phyloP scores from a whole-genome alignment of 2,113 vertebrate species.

The Takifugu bimaculatus region DNA sequence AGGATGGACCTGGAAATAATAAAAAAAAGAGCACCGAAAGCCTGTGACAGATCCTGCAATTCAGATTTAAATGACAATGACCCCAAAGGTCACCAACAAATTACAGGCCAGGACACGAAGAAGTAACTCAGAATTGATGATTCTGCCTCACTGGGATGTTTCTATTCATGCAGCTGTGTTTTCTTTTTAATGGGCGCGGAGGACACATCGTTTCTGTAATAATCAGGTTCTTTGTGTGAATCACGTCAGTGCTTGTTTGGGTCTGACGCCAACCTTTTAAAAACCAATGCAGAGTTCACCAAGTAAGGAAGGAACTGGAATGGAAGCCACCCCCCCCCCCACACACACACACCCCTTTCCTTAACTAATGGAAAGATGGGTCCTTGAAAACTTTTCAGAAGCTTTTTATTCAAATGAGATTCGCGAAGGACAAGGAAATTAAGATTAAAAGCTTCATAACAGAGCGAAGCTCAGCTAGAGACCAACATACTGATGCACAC shows the following conservation, averaged over 20 bases:
- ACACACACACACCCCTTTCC: too few relatives aligned
- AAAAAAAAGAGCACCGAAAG: not conserved
- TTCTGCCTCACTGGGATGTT: not conserved
- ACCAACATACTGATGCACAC: too few relatives aligned
- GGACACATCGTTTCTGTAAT: too few relatives aligned
- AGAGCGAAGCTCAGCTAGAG: not conserved
- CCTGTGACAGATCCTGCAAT: slow-evolving; percentile 1
- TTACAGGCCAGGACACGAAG: not conserved
- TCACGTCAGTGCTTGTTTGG: too few relatives aligned
- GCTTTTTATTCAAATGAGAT: too few relatives aligned
- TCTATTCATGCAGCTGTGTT: too few relatives aligned
- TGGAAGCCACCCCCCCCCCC: not conserved
- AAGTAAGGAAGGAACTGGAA: slow-evolving; percentile 12
- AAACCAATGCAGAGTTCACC: slow-evolving; percentile 17
- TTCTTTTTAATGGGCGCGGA: too few relatives aligned
- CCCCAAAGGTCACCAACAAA: slow-evolving; percentile 2
- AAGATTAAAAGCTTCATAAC: not conserved
- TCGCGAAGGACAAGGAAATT: too few relatives aligned
- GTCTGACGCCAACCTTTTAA: slow-evolving; percentile 12
- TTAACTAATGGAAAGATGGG: too few relatives aligned
- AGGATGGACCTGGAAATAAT: not conserved
- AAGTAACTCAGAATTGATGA: not conserved
- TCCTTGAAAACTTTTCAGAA: too few relatives aligned
- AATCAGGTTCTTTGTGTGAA: too few relatives aligned
- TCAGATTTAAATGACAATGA: slow-evolving; percentile 24